Base-by-base conservation (phyloP, 1,140 invertebrate species). In the Epicauta chinensis region DNA sequence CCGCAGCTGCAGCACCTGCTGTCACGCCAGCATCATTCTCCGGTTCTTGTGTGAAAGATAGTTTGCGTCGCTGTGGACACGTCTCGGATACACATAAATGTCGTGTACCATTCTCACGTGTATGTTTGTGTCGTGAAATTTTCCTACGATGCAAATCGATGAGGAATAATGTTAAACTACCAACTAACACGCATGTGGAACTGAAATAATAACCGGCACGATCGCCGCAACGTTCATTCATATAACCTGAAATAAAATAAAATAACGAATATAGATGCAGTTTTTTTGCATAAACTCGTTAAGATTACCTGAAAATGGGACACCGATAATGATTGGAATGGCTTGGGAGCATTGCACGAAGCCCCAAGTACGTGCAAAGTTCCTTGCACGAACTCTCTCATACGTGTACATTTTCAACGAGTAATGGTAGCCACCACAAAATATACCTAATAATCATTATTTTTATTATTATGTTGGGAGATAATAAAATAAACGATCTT, bases 381-480 rank as follows among this genome's bases (percentile, higher is more conserved):
- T 88, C 51, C 88, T 77, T 0, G 88, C 87, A 32, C 88, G 73
- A 6, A 92, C 88, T 56, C 87, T 77, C 68, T 93, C 89, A 63
- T 91, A 90, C 0, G 86, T 89, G 71, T 91, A 91, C 82, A 92
- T 89, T 69, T 92, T 92, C 16, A 93, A 73, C 10, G 87, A 86
- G 65, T 92, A 92, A 65, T 89, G 86, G 72, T 91, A 91, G 6
- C 87, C 89, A 15, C 86, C 86, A 65, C 82, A 86, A 69, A 87
- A 87, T 52, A 89, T 83, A 14, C 84, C 81, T 82, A 62, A 3
- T 34, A n/a, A 32, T n/a, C 11, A 43, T 42, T 36, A 56, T 16
- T 15, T 36, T 7, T 43, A 11, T 2, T 35, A 37, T 3, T 39
- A 50, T 12, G 7, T 23, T 32, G n/a, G n/a, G n/a, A n/a, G n/a